Percentiles rank a stretch among this genome's conserved stretches.
phyloP scores from a whole-genome alignment of 1,140 invertebrate species.

The Aleiodes sp. region DNA sequence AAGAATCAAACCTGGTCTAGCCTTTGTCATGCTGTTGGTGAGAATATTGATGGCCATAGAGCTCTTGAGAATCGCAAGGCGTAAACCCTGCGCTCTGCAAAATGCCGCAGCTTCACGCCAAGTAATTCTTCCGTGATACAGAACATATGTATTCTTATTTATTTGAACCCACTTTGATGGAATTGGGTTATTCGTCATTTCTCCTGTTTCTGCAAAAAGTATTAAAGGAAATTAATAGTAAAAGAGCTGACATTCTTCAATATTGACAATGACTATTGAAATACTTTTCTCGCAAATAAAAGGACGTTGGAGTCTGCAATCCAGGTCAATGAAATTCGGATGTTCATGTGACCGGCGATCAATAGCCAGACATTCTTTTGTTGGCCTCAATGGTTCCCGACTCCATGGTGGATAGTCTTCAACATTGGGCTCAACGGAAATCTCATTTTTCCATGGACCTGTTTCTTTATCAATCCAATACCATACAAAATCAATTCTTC shows the following conservation, averaged over 20 bases:
- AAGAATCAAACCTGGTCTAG: conserved; percentile 41
- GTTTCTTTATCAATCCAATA: conserved; percentile 40
- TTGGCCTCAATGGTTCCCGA: conserved; percentile 39
- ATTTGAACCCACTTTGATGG: conserved; percentile 46
- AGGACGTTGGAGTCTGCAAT: conserved; percentile 44
- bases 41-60: conserved; percentile 40
- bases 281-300: conserved; percentile 49
- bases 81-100: conserved; percentile 42
- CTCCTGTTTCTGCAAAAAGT: conserved; percentile 30
- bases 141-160: conserved; percentile 37
- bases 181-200: conserved; percentile 36
- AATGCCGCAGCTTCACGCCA: conserved; percentile 44
- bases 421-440: conserved; percentile 36
- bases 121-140: conserved; percentile 46
- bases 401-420: conserved; percentile 48
- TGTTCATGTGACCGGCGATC: conserved; percentile 37
- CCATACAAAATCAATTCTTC: conserved; percentile 42
- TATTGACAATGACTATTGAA: not conserved
- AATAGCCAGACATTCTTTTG: conserved; percentile 46
- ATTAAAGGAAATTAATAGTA: not conserved
- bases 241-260: not conserved
- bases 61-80: conserved; percentile 44
- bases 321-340: conserved; percentile 47
- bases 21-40: conserved; percentile 44
- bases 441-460: conserved; percentile 29